phyloP scores from a whole-genome alignment of 2,113 vertebrate species.

The Plecotus auritus region DNA sequence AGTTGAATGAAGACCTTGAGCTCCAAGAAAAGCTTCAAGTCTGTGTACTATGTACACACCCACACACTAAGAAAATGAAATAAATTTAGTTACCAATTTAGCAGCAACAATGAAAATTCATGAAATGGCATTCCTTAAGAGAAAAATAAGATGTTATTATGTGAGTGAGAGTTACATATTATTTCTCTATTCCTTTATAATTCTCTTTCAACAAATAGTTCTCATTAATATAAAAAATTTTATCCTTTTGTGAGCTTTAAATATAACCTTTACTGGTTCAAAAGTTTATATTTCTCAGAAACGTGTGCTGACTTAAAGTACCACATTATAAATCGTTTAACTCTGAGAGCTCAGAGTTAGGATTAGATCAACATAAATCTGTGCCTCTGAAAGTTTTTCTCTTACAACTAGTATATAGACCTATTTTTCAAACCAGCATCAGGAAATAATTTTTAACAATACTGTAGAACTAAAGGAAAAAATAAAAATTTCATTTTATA shows the following conservation, averaged over 20 bases:
- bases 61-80: neutral
- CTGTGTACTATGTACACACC: neutral
- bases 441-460: slow-evolving; percentile 13
- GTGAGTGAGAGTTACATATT: neutral
- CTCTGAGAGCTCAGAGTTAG: neutral
- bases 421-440: neutral
- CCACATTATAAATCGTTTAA: neutral
- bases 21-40: slow-evolving; percentile 18
- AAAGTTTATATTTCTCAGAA: neutral
- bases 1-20: slow-evolving; percentile 32
- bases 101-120: slow-evolving; percentile 1
- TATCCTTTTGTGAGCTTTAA: neutral
- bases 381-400: neutral
- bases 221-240: neutral
- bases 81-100: neutral
- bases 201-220: neutral
- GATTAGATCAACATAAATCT: neutral
- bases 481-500: neutral
- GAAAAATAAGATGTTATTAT: neutral
- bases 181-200: neutral
- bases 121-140: neutral
- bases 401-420: neutral
- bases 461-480: neutral
- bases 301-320: neutral
- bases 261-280: neutral